These are phyloP conservation scores for Sebastes dallii DNA, from an alignment of 2,797 vertebrate genomes.

Conservation along the genomic window DNA sequence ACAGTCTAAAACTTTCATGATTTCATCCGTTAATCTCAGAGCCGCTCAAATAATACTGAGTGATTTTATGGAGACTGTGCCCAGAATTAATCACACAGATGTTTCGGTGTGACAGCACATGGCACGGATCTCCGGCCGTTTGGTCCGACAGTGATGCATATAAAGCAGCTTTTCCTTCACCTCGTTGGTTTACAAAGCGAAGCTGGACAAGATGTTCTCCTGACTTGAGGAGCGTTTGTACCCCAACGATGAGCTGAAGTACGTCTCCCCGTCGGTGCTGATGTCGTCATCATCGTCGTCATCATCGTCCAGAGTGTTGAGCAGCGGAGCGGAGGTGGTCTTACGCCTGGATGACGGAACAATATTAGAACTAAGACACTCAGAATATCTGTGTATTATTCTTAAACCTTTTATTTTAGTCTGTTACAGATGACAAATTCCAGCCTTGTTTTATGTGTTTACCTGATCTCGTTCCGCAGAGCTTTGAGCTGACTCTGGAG, in stretches of 20 bases:
- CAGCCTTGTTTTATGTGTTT: background rate
- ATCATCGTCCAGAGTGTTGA: conserved; percentile 86
- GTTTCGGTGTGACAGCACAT: conserved; percentile 5
- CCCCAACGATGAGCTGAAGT: conserved; percentile 86
- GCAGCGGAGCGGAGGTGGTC: conserved; percentile 84
- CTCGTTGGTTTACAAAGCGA: conserved; percentile 57
- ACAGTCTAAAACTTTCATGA: background rate
- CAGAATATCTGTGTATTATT: background rate
- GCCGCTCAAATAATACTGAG: conserved; percentile 71
- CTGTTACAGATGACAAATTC: background rate
- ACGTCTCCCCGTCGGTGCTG: conserved; percentile 91
- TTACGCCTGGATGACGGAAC: conserved; percentile 83
- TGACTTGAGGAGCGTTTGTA: conserved; percentile 85
- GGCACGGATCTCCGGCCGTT: conserved; percentile 4
- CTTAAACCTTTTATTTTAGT: background rate
- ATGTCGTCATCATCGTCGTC: conserved; percentile 86
- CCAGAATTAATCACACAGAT: conserved; percentile 2
- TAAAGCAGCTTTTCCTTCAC: background rate
- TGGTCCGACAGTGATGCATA: conserved; percentile 25
- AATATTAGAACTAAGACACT: background rate
- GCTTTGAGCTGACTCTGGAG: conserved; percentile 91
- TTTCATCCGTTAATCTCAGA: conserved; percentile 33
- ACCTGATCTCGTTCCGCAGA: conserved; percentile 91
- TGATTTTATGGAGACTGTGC: background rate
- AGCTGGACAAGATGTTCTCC: conserved; percentile 74